Evolutionary conservation across 2,888 invertebrate species (phyloP), one percentile per base, ranked within the genome.

Genomic region (Stenchaetothrips biformis): DNA sequence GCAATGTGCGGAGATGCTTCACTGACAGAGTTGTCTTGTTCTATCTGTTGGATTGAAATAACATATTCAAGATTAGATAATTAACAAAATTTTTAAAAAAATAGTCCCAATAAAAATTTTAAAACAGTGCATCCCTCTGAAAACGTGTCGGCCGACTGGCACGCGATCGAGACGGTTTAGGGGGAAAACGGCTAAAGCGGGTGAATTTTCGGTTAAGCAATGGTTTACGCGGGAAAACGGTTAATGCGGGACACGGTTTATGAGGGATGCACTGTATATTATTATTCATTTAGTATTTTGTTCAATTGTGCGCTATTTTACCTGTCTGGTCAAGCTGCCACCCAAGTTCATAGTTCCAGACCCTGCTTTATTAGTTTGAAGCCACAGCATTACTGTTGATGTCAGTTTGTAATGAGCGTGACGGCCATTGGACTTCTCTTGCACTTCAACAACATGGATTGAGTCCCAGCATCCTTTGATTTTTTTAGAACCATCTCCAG

Each of bases 391-490:
- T 0, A 97, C 98, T 0, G 99, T 99, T 0, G 98, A 99, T 77
- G 99, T 99, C 85, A 99, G 91, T 89, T 99, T 99, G 87, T 99
- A 99, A 87, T 98, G 98, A 47, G 98, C 98, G 84, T 93, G 95
- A 80, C 97, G 91, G 0, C 98, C 98, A 47, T 94, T 94, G 79
- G 96, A 93, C 88, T 98, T 98, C 87, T 98, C 98, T 86, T 96
- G 96, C 0, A 99, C 98, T 88, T 99, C 99, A 21, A 99, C 96
- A 0, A 99, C 99, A 86, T 99, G 99, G 85, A 99, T 98, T 2
- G 99, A 99, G 87, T 99, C 99, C 99, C 99, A 99, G 88, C 99
- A 99, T 0, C 99, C 99, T 87, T 98, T 98, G 85, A 99, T 99
- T 88, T 97, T 98, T 88, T 96, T 97, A 67, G 97, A 97, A 21